These are phyloP conservation scores for Cepaea nemoralis DNA, from an alignment of 1,140 invertebrate genomes.

Conservation along the genomic window DNA sequence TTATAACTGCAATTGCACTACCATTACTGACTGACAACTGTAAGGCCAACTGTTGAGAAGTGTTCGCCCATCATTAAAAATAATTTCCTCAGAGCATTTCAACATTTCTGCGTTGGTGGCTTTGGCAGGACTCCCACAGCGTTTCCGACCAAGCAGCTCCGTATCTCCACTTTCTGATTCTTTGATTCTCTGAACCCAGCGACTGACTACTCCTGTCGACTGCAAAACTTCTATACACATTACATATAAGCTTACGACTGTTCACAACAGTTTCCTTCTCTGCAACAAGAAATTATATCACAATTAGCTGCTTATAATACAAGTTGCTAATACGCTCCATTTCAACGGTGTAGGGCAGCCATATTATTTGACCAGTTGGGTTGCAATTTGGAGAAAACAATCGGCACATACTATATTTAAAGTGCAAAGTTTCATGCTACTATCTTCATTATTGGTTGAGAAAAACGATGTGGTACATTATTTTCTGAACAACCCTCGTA, in stretches of 20 bases:
- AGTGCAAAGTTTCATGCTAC: background rate
- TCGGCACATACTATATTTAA: background rate
- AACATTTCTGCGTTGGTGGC: background rate
- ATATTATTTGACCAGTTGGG: too few relatives aligned
- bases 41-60: slow-evolving; percentile 11
- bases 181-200: slow-evolving; percentile 11
- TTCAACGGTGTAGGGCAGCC: too few relatives aligned
- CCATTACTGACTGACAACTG: slow-evolving; percentile 8
- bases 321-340: background rate
- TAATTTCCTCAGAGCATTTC: slow-evolving; percentile 1
- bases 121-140: background rate
- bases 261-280: slow-evolving; percentile 20
- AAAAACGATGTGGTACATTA: background rate
- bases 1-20: slow-evolving; percentile 6
- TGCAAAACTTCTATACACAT: slow-evolving; percentile 10
- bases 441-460: slow-evolving; percentile 2
- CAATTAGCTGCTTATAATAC: background rate
- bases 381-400: too few relatives aligned
- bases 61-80: slow-evolving; percentile 5
- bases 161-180: slow-evolving; percentile 6
- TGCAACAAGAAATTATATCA: background rate
- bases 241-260: background rate
- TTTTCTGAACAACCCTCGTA: background rate
- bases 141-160: background rate
- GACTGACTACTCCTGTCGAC: slow-evolving; percentile 7